Percentiles rank a stretch among this genome's conserved stretches.
These are phyloP conservation scores for Pseudopipra pipra DNA, from an alignment of 2,113 vertebrate genomes.

Conservation along the genomic window DNA sequence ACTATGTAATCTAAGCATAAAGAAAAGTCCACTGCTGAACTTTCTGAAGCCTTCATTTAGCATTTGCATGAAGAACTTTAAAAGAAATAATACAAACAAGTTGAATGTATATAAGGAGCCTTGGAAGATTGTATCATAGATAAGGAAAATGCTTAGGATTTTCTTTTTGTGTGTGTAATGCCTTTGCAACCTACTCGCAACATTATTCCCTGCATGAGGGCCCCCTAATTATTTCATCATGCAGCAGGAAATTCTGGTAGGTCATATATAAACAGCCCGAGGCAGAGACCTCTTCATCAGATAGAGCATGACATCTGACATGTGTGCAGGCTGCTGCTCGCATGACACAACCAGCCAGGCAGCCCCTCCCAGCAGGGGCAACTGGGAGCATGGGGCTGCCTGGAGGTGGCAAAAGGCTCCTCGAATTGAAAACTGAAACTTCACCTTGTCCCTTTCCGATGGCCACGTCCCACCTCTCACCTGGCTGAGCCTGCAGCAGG, in stretches of 20 bases:
- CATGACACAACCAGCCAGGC: constrained; percentile 64
- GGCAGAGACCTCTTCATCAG: constrained; percentile 82
- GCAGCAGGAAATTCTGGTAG: constrained; percentile 89
- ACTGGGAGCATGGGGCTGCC: neutral
- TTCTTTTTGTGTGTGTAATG: constrained; percentile 71
- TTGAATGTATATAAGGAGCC: constrained; percentile 44
- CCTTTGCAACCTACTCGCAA: constrained; percentile 72
- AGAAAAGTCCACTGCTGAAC: constrained; percentile 26
- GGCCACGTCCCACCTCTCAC: neutral
- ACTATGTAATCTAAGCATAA: constrained; percentile 36
- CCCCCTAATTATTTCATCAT: constrained; percentile 92
- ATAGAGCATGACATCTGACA: constrained; percentile 87
- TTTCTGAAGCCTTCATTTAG: constrained; percentile 49
- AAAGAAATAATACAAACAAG: constrained; percentile 68
- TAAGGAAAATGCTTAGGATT: constrained; percentile 70
- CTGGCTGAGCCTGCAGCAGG: neutral
- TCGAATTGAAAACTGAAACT: constrained; percentile 31
- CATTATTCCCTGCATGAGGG: constrained; percentile 72
- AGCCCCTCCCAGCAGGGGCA: constrained; percentile 41
- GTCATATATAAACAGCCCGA: constrained; percentile 86
- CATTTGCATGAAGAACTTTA: constrained; percentile 28
- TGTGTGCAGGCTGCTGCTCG: constrained; percentile 73
- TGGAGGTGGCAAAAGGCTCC: constrained; percentile 55
- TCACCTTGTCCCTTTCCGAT: neutral
- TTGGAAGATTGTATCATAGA: constrained; percentile 67